Evolutionary conservation across 2,797 vertebrate genomes (phyloP).

Genomic region (Odontamblyopus lacepedii): DNA sequence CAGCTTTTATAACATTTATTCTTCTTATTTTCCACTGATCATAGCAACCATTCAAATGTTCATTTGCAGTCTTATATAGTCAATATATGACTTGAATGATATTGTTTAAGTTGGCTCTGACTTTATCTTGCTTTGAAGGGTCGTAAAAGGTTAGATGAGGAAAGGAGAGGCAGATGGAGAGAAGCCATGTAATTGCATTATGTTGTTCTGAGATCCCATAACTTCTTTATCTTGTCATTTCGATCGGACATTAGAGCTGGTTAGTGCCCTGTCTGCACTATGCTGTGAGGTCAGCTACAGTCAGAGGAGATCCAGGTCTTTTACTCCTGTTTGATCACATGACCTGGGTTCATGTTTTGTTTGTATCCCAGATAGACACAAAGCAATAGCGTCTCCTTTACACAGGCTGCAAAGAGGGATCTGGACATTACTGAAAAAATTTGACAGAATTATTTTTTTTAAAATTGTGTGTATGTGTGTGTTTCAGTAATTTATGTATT

Average conservation of each 20-base stretch:
- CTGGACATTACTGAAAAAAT: too few relatives aligned
- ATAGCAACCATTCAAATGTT: too few relatives aligned
- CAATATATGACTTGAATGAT: neutral
- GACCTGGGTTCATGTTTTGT: neutral
- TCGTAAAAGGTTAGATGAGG: neutral
- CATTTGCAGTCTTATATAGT: neutral
- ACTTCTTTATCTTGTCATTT: constrained; percentile 7
- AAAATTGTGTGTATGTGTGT: too few relatives aligned
- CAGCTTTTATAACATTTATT: too few relatives aligned
- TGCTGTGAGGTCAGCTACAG: neutral
- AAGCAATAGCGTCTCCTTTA: neutral
- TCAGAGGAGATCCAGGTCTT: neutral
- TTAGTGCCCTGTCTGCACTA: constrained; percentile 2
- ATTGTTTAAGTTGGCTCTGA: neutral
- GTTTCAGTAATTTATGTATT: too few relatives aligned
- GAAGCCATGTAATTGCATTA: neutral
- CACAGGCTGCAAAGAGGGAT: too few relatives aligned
- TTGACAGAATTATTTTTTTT: too few relatives aligned
- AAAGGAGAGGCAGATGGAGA: neutral
- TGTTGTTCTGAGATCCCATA: neutral
- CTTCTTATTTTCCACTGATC: too few relatives aligned
- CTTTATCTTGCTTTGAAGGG: neutral
- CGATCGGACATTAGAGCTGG: neutral
- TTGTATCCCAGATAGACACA: neutral
- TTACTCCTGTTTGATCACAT: neutral